Evolutionary conservation across 1,140 invertebrate genomes (phyloP).

Genomic region (Heliconius melpomene): DNA sequence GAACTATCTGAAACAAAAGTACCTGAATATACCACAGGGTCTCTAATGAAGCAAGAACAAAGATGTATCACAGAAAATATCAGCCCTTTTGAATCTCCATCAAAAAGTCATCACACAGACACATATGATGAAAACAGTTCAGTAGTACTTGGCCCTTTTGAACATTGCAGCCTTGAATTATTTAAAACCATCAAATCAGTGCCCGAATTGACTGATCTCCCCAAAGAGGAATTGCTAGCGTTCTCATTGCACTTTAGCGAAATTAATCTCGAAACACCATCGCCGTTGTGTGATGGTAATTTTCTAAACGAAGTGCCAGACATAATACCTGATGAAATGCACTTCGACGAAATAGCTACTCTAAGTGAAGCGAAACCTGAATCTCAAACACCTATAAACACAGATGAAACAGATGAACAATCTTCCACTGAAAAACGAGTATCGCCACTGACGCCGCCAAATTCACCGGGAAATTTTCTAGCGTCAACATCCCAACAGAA

Average conservation of each 20-base stretch:
- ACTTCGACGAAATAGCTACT: conserved; percentile 58
- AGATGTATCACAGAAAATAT: conserved; percentile 60
- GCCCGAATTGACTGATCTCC: conserved; percentile 58
- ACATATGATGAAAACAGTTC: conserved; percentile 77
- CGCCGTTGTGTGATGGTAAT: conserved; percentile 69
- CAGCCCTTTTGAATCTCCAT: conserved; percentile 72
- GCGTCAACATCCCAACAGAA: conserved; percentile 63
- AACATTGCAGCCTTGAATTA: conserved; percentile 80
- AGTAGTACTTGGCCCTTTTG: conserved; percentile 81
- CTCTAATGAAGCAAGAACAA: conserved; percentile 64
- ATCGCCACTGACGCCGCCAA: conserved; percentile 70
- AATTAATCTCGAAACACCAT: conserved; percentile 75
- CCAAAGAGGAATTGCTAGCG: conserved; percentile 76
- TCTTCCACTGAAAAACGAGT: conserved; percentile 62
- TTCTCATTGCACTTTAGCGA: conserved; percentile 81
- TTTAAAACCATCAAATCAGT: conserved; percentile 79
- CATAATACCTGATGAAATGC: conserved; percentile 58
- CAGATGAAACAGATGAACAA: conserved; percentile 57
- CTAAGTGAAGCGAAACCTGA: conserved; percentile 57
- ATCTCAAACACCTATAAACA: conserved; percentile 50
- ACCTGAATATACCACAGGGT: conserved; percentile 51
- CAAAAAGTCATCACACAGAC: conserved; percentile 73
- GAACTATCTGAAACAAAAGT: conserved; percentile 55
- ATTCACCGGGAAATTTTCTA: conserved; percentile 70
- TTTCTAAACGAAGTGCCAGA: conserved; percentile 76